A percentile compares a stretch with the other conserved stretches of the same genome.
Conservation (phyloP, 2,797 vertebrate species). For the Bovichtus diacanthus region DNA sequence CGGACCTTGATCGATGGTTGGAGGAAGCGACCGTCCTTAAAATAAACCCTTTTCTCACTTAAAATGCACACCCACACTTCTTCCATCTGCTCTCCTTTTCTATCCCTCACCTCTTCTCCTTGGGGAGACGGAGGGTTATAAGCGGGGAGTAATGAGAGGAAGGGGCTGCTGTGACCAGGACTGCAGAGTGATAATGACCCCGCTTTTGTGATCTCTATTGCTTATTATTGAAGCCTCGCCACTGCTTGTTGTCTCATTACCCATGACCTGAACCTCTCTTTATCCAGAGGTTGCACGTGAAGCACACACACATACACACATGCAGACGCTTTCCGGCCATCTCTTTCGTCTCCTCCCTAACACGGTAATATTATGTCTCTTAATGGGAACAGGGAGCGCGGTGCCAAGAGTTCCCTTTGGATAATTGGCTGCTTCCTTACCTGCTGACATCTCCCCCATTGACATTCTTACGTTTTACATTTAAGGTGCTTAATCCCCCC, state of each 20-base stretch:
- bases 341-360: slow-evolving; percentile 81
- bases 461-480: slow-evolving; percentile 78
- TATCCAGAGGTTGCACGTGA: slow-evolving; percentile 47
- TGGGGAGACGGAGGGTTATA: slow-evolving; percentile 57
- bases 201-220: slow-evolving; percentile 80
- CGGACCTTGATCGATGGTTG: slow-evolving; percentile 66
- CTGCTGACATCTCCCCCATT: slow-evolving; percentile 82
- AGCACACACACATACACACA: slow-evolving; percentile 23
- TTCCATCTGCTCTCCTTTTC: slow-evolving; percentile 61
- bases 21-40: slow-evolving; percentile 66
- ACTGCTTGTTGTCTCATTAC: slow-evolving; percentile 89
- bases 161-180: slow-evolving; percentile 52
- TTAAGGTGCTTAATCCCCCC: slow-evolving; percentile 60
- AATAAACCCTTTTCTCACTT: slow-evolving; percentile 70
- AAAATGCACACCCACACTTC: slow-evolving; percentile 72
- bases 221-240: slow-evolving; percentile 83
- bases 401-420: slow-evolving; percentile 88
- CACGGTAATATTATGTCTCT: slow-evolving; percentile 92
- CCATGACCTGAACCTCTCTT: slow-evolving; percentile 59
- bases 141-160: slow-evolving; percentile 77
- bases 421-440: slow-evolving; percentile 91
- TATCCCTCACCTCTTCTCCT: slow-evolving; percentile 49
- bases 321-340: slow-evolving; percentile 45
- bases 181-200: slow-evolving; percentile 63
- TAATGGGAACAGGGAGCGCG: slow-evolving; percentile 89